Base-by-base conservation (phyloP, 2,888 invertebrate species). In the Orthosia gracilis region DNA sequence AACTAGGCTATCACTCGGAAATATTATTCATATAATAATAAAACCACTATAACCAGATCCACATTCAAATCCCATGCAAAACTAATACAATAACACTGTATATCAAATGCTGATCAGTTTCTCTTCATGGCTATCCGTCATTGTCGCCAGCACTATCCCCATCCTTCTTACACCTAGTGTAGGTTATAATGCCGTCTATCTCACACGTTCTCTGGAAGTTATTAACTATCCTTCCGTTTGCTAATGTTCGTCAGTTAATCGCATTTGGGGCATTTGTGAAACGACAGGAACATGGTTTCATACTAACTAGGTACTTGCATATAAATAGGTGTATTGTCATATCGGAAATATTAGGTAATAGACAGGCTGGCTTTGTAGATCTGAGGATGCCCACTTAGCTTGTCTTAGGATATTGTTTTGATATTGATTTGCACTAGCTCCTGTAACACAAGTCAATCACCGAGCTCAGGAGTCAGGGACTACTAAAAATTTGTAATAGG, bases 21-120 rank as follows among this genome's bases (percentile, higher is more conserved):
- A 61, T 21, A 61, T 21, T 7, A 21, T 21, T n/a, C 3, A 12
- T 18, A 17, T 1, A 18, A 7, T 18, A 63, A 72, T 50, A 3
- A 57, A 47, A 59, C 26, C 4, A 13, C 11, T 13, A 18, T 13
- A 31, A 31, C 17, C 49, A 15, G 11, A 54, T 26, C 21, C 11
- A 73, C 9, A 50, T 40, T 49, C 17, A 52, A 31, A 26, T 58
- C 15, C n/a, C 17, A 11, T 17, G 15, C 13, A 26, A 58, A 64
- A 58, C 31, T 54, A n/a, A 52, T 74, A 45, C 55, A 54, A 59
- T 59, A 23, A 23, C 21, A 40, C 40, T 21, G 26, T 62, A 62
- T 26, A 75, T 26, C 45, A 50, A 76, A 67, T 52, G 5, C 49
- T 31, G 50, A 69, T 50, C 49, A 76, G 61, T 50, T 57, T 57